Base-by-base conservation (phyloP, 2,113 vertebrate species). In the Sander lucioperca region DNA sequence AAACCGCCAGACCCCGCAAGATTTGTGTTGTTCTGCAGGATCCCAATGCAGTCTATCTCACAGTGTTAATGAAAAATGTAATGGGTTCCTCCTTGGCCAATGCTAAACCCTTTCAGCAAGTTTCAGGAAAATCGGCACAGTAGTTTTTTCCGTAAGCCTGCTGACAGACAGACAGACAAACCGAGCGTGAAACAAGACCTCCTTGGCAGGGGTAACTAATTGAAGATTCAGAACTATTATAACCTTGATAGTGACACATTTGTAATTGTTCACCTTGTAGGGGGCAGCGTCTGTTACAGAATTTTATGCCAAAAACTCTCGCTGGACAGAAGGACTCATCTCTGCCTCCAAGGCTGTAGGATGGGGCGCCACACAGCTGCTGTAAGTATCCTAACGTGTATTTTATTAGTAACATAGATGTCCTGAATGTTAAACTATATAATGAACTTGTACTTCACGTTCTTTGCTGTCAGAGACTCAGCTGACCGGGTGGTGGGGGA, bases 331-430 rank as follows among this genome's bases (percentile, higher is more conserved):
- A 88, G 98, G 98, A 16, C 96, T 99, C 43, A 98, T 99, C 89
- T 99, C 98, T 0, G 98, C 98, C 11, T 97, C 98, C 25, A 99
- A 99, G 91, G 97, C 98, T 0, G 98, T 99, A 43, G 98, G 98
- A 80, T 99, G 98, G 98, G 98, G 97, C 59, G 98, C 98, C 73
- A 99, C 97, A 0, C 90, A 98, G 89, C 94, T 99, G 96, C 96
- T 99, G 98, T 99, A 95, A 96, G 97, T 93, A 13, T 23, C 47
- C 12, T 27, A 18, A n/a, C 5, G n/a, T 51, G 27, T 1, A 3
- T 2, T 2, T 8, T 2, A 11, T n/a, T 2, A 48, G 14, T 63
- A n/a, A n/a, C n/a, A n/a, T 25, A 18, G 1, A 3, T 5, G 1
- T 10, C 0, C 56, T 59, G 51, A 73, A 39, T 12, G 2, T n/a